These are phyloP conservation scores for Anaspis maculata DNA, from an alignment of 2,888 invertebrate genomes.

Conservation along the genomic window DNA sequence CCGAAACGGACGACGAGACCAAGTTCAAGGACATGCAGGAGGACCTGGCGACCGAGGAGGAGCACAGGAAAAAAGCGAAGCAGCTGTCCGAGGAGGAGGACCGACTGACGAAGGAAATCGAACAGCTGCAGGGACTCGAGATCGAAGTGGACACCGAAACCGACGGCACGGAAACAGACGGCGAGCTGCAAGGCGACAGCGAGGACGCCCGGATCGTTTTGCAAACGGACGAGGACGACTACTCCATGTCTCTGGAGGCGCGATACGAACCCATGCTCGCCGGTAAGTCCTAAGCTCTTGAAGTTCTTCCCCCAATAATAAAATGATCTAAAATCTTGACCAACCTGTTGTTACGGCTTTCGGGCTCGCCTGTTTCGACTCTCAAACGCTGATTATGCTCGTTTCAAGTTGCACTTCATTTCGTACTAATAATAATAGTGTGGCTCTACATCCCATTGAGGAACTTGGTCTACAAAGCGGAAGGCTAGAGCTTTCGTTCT, in stretches of 20 bases:
- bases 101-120: conserved; percentile 64
- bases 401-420: too few relatives aligned
- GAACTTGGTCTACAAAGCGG: too few relatives aligned
- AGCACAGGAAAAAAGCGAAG: conserved; percentile 59
- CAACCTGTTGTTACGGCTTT: too few relatives aligned
- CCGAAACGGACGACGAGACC: conserved; percentile 51
- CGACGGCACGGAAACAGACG: conserved; percentile 69
- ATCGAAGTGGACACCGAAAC: conserved; percentile 75
- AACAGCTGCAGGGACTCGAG: conserved; percentile 64
- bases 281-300: too few relatives aligned
- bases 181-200: conserved; percentile 48
- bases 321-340: neutral
- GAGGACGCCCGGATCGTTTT: conserved; percentile 24
- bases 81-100: conserved; percentile 69
- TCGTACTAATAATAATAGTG: too few relatives aligned
- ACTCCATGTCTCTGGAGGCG: conserved; percentile 51
- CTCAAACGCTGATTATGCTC: too few relatives aligned
- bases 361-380: too few relatives aligned
- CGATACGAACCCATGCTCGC: conserved; percentile 63
- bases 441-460: too few relatives aligned
- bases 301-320: conserved; percentile 3
- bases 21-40: conserved; percentile 35
- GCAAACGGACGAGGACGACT: conserved; percentile 21
- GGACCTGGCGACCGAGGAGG: conserved; percentile 49
- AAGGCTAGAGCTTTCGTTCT: too few relatives aligned